Evolutionary conservation across 2,113 vertebrate species (phyloP).

Genomic region (Collichthys lucidus): DNA sequence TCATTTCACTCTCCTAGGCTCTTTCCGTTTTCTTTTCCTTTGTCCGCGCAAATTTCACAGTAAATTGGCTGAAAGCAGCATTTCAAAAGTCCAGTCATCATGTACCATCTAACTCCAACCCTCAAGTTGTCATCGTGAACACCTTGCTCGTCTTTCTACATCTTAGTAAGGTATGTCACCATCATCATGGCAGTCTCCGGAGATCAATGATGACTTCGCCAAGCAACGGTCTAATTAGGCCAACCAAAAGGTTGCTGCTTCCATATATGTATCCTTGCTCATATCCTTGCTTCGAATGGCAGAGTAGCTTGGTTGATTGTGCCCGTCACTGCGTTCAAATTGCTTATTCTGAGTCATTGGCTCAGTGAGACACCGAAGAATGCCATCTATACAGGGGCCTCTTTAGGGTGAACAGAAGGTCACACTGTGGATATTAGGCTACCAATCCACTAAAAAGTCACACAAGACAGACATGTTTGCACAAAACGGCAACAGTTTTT

Average conservation of each 20-base stretch:
- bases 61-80: background rate
- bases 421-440: conserved; percentile 5
- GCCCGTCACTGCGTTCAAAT: conserved; percentile 10
- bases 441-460: conserved; percentile 22
- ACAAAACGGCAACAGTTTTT: conserved; percentile 9
- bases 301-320: conserved; percentile 34
- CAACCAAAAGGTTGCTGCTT: background rate
- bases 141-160: background rate
- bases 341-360: conserved; percentile 40
- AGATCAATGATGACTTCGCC: conserved; percentile 7
- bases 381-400: conserved; percentile 9
- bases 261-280: conserved; percentile 8
- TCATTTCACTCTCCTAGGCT: conserved; percentile 6
- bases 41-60: background rate
- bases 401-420: conserved; percentile 42
- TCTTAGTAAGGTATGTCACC: background rate
- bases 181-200: background rate
- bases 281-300: conserved; percentile 33
- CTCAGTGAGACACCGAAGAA: conserved; percentile 43
- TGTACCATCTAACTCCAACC: background rate
- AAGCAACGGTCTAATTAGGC: background rate
- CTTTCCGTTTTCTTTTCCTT: background rate
- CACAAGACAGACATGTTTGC: background rate
- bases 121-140: background rate
- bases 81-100: background rate